These are phyloP conservation scores for Cotesia vestalis DNA, from an alignment of 1,140 invertebrate genomes.

Conservation along the genomic window DNA sequence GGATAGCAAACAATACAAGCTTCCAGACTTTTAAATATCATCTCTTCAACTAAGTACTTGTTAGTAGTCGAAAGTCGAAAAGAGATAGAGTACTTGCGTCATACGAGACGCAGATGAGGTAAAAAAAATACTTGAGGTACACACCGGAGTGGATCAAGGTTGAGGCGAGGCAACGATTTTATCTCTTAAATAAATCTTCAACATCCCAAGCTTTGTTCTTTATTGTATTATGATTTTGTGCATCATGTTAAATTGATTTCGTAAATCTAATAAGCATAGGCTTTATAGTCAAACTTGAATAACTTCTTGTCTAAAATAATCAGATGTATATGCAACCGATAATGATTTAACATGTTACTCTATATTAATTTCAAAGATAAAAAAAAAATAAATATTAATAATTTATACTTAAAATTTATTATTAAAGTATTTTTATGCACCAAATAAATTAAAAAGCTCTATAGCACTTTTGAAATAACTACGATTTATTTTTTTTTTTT, in stretches of 20 bases:
- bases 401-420: too few relatives aligned
- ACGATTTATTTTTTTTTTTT: too few relatives aligned
- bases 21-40: conserved; percentile 16
- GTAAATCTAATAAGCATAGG: background rate
- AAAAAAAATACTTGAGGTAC: conserved; percentile 38
- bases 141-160: conserved; percentile 54
- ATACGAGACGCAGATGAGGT: conserved; percentile 47
- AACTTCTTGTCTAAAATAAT: too few relatives aligned
- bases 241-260: background rate
- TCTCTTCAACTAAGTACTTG: conserved; percentile 4
- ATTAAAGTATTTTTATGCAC: too few relatives aligned
- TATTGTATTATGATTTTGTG: background rate
- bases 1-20: background rate
- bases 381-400: too few relatives aligned
- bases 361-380: too few relatives aligned
- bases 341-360: too few relatives aligned
- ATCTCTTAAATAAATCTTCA: conserved; percentile 40
- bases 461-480: too few relatives aligned
- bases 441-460: too few relatives aligned
- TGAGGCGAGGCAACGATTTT: conserved; percentile 46
- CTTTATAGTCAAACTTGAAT: too few relatives aligned
- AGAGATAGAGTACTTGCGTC: conserved; percentile 31
- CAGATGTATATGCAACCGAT: too few relatives aligned
- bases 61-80: conserved; percentile 31
- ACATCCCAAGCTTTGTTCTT: conserved; percentile 17